Evolutionary conservation across 2,797 vertebrate species (phyloP).

Genomic region (Lacerta bilineata): DNA sequence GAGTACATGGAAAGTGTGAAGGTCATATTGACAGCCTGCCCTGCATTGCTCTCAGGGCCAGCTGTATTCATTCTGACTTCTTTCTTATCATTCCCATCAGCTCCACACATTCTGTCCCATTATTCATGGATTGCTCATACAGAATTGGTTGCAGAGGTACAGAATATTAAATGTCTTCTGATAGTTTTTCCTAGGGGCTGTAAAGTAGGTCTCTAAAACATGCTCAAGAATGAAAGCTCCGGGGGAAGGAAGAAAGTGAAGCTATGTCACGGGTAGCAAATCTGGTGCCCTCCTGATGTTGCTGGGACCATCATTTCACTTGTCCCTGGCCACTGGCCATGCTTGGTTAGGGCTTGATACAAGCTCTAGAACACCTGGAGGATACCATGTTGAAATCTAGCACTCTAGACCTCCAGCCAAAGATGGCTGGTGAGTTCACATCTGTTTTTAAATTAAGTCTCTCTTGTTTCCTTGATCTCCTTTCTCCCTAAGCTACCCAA

Average conservation of each 20-base stretch:
- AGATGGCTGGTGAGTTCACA: not conserved
- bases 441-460: not conserved
- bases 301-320: too few species aligned
- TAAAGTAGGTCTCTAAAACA: slow-evolving; percentile 61
- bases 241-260: not conserved
- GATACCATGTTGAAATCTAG: not conserved
- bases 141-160: slow-evolving; percentile 74
- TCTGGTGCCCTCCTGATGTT: too few species aligned
- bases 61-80: slow-evolving; percentile 68
- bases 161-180: slow-evolving; percentile 61
- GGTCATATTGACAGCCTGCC: slow-evolving; percentile 61
- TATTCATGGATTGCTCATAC: slow-evolving; percentile 69
- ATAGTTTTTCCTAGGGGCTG: slow-evolving; percentile 48
- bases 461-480: not conserved
- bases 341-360: too few species aligned
- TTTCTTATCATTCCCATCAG: slow-evolving; percentile 62
- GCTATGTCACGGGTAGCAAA: not conserved
- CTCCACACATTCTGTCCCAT: slow-evolving; percentile 42
- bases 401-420: not conserved
- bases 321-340: too few species aligned
- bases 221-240: slow-evolving; percentile 27
- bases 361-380: too few species aligned
- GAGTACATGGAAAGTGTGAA: slow-evolving; percentile 38
- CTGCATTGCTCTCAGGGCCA: slow-evolving; percentile 72
- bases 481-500: not conserved